Evolutionary conservation across 2,113 vertebrate species (phyloP).

Genomic region (Paracanthobrama guichenoti): DNA sequence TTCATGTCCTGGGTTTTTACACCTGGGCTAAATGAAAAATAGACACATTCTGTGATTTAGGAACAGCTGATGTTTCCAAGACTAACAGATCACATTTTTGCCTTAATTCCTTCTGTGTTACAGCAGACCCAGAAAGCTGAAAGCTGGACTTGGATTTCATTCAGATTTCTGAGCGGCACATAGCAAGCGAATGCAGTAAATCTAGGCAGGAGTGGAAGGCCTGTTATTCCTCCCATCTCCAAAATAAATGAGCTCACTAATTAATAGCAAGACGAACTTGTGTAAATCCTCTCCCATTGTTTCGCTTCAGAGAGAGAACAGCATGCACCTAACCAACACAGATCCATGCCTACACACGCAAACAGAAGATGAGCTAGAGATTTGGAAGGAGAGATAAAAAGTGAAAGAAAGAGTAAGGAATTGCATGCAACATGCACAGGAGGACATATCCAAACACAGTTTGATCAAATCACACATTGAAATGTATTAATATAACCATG

Average conservation of each 20-base stretch:
- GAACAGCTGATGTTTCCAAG: slow-evolving; percentile 44
- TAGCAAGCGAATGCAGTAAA: slow-evolving; percentile 44
- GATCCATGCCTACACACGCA: slow-evolving; percentile 21
- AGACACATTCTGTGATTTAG: slow-evolving; percentile 46
- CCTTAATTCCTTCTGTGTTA: slow-evolving; percentile 40
- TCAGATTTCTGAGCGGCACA: slow-evolving; percentile 33
- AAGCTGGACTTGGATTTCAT: slow-evolving; percentile 33
- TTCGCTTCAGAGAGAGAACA: slow-evolving; percentile 35
- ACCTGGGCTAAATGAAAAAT: slow-evolving; percentile 47
- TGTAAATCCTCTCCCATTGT: slow-evolving; percentile 50
- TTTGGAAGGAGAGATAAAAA: neutral
- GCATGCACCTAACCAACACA: slow-evolving; percentile 39
- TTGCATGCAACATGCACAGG: slow-evolving; percentile 26
- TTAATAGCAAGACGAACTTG: slow-evolving; percentile 54
- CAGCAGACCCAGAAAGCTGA: slow-evolving; percentile 12
- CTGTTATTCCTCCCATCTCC: slow-evolving; percentile 50
- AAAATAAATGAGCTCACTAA: slow-evolving; percentile 58
- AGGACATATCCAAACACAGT: slow-evolving; percentile 25
- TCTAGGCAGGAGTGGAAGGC: slow-evolving; percentile 46
- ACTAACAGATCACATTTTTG: slow-evolving; percentile 52
- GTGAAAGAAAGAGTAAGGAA: slow-evolving; percentile 10
- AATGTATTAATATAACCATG: neutral
- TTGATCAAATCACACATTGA: neutral
- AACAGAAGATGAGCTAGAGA: neutral
- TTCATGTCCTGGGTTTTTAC: slow-evolving; percentile 32